Percentiles rank a stretch among this genome's conserved stretches.
Conservation (phyloP, 2,797 vertebrate species). For the Fistularia tabacaria region DNA sequence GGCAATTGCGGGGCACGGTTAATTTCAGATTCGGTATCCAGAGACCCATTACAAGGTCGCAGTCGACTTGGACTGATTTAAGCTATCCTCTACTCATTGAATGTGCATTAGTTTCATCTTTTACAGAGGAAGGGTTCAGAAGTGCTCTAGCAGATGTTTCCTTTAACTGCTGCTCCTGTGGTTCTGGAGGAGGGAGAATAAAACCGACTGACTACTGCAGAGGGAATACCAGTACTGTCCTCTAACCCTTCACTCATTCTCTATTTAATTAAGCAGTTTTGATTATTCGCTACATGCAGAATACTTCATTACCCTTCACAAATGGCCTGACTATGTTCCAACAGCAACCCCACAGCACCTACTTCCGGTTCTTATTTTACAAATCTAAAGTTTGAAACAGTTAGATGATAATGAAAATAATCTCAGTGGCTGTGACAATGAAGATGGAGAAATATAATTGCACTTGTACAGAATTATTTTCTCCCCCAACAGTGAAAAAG, state of each 20-base stretch:
- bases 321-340: conserved; percentile 5
- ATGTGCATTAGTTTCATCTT: conserved; percentile 41
- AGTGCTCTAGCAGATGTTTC: conserved; percentile 71
- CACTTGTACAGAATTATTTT: too few species aligned
- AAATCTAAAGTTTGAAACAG: too few species aligned
- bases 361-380: too few species aligned
- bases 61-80: conserved; percentile 58
- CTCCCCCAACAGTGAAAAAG: too few species aligned
- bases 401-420: too few species aligned
- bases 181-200: conserved; percentile 32
- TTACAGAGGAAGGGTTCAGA: conserved; percentile 34
- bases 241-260: conserved; percentile 32
- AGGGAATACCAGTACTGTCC: conserved; percentile 30
- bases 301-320: conserved; percentile 6
- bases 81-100: conserved; percentile 52
- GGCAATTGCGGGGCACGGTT: conserved; percentile 49
- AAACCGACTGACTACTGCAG: conserved; percentile 52
- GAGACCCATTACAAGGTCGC: conserved; percentile 56
- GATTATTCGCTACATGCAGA: not conserved
- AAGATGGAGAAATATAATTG: too few species aligned
- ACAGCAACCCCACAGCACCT: too few species aligned
- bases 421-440: too few species aligned
- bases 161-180: conserved; percentile 38
- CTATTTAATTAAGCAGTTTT: conserved; percentile 12
- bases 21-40: conserved; percentile 54